These are phyloP conservation scores for Euura lappo DNA, from an alignment of 1,140 invertebrate species.

Conservation along the genomic window DNA sequence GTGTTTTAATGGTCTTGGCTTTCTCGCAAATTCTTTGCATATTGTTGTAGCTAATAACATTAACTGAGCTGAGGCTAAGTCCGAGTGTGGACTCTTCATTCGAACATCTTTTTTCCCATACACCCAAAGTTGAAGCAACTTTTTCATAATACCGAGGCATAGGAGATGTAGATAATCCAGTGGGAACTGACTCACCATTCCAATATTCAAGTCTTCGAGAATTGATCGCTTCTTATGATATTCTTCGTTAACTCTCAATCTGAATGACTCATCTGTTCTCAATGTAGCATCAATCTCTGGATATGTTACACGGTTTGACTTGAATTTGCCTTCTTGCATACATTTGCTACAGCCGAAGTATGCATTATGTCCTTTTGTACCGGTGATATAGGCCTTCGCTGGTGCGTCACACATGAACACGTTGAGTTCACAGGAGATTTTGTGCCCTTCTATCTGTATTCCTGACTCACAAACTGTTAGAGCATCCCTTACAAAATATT, in stretches of 20 bases:
- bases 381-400: slow-evolving; percentile 44
- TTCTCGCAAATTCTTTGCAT: slow-evolving; percentile 46
- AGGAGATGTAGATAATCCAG: slow-evolving; percentile 44
- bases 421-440: not conserved
- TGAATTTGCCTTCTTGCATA: slow-evolving; percentile 30
- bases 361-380: slow-evolving; percentile 44
- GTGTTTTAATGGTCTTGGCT: no score
- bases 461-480: not conserved
- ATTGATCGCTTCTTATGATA: not conserved
- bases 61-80: slow-evolving; percentile 13
- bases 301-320: slow-evolving; percentile 27
- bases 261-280: slow-evolving; percentile 37
- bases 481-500: slow-evolving; percentile 24
- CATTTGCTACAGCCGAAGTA: slow-evolving; percentile 49
- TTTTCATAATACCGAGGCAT: slow-evolving; percentile 40
- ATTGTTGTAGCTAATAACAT: slow-evolving; percentile 12
- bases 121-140: slow-evolving; percentile 39
- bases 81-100: not conserved
- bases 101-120: slow-evolving; percentile 28
- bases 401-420: slow-evolving; percentile 30
- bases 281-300: slow-evolving; percentile 17
- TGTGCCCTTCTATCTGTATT: not conserved
- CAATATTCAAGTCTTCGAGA: slow-evolving; percentile 18
- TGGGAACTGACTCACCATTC: slow-evolving; percentile 37
- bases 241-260: slow-evolving; percentile 27